Base-by-base conservation (phyloP, 1,140 invertebrate species). In the Lutraria rhynchaena region DNA sequence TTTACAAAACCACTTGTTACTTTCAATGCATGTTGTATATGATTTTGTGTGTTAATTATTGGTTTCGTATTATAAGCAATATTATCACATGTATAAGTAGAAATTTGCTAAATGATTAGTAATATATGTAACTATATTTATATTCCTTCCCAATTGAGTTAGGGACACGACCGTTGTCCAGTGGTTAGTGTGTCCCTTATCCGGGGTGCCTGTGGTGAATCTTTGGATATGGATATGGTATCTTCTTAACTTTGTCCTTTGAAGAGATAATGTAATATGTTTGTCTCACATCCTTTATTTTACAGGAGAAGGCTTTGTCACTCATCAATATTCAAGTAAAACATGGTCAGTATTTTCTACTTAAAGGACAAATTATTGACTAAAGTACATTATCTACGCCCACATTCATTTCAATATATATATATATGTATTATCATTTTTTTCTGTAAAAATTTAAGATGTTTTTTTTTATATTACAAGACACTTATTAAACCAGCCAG, bases 281-380 rank as follows among this genome's bases (percentile, higher is more conserved):
- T 61, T 31, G 27, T 7, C 5, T 31, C 11, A 27, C 13, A 7
- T n/a, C 24, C 24, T 29, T 55, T 61, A 1, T 51, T 24, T 78
- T 67, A n/a, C 75, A 78, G 75, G 22, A 37, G 15, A 24, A 2
- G 35, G 60, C 75, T 35, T 33, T 53, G 22, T 15, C 19, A 13
- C 49, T 78, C 15, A 51, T 19, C 13, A 78, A 67, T 31, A 67
- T 78, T 22, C 60, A 78, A 55, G 19, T 33, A 13, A 65, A 55
- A 24, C 49, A 78, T 67, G 75, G 75, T 78, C 35, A 61, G 60
- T 74, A 19, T 4, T 13, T 70, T 37, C 33, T 24, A n/a, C n/a
- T n/a, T n/a, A n/a, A n/a, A n/a, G n/a, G 11, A 41, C 63, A 31
- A 13, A 19, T n/a, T 13, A 17, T 5, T 27, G 3, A 3, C 1